Evolutionary conservation across 1,140 invertebrate genomes (phyloP), one percentile per base, ranked within the genome.

Genomic region (Bicyclus anynana): DNA sequence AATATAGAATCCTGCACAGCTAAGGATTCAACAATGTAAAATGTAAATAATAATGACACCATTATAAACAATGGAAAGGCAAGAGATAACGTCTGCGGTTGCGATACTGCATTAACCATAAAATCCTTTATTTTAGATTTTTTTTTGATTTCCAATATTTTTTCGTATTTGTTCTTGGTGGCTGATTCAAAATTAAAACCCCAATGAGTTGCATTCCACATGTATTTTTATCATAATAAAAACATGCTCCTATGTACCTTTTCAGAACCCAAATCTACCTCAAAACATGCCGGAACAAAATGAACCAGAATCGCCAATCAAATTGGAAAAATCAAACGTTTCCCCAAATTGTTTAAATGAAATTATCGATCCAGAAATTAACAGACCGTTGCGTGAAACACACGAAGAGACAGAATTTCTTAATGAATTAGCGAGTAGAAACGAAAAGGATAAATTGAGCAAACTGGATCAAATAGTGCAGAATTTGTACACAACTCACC

Each of bases 391-490:
- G 37, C 48, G 0, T 49, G 55, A 46, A 57, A 50, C 50, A 59
- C 14, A 52, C 18, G 5, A 61, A 65, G 29, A 42, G 40, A 27
- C 49, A 1, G 62, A 67, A 33, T 62, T 46, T 27, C 9, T 53
- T 18, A 64, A 29, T 47, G 55, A 33, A 53, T 67, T 44, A 53
- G 44, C 21, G 35, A 21, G 52, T 2, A 64, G 55, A 42, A 69
- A 57, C 6, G 74, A 80, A 38, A 84, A 74, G 29, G 81, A 87
- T 20, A 78, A 80, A 74, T 55, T 87, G 12, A 87, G 83, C 53
- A 88, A 84, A 64, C 27, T 87, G 35, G 83, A 87, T 33, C 83
- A 87, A 46, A 87, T 87, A 5, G 84, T 87, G 0, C 81, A 87
- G 60, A 86, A 84, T 59, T 55, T 87, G 53, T 87, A 87, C 33